Evolutionary conservation across 2,797 vertebrate species (phyloP).

Genomic region (Falco berigora): DNA sequence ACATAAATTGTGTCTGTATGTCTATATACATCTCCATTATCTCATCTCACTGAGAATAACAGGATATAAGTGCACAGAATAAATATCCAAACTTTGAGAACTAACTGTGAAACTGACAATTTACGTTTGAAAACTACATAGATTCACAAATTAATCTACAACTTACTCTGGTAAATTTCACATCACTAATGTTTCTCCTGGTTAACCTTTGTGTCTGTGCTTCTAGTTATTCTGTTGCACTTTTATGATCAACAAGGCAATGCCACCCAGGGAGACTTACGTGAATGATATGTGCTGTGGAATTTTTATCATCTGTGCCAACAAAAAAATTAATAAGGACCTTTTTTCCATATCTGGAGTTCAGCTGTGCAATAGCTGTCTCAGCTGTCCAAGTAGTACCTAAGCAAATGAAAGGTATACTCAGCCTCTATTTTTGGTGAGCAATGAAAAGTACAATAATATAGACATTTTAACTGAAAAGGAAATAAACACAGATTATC

Average conservation of each 20-base stretch:
- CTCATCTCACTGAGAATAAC: background rate
- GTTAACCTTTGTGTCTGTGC: background rate
- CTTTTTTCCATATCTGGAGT: conserved; percentile 86
- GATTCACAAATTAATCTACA: background rate
- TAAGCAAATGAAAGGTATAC: conserved; percentile 55
- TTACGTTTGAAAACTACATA: background rate
- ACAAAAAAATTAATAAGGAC: conserved; percentile 90
- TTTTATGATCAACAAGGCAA: background rate
- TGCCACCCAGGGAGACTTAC: conserved; percentile 76
- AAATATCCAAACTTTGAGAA: background rate
- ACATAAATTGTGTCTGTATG: background rate
- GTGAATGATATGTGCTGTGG: conserved; percentile 87
- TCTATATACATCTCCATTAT: background rate
- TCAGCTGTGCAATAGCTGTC: conserved; percentile 82
- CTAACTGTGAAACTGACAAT: background rate
- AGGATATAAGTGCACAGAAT: background rate
- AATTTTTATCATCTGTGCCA: conserved; percentile 90
- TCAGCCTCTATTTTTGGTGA: background rate
- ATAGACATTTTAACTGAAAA: background rate
- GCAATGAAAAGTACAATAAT: background rate
- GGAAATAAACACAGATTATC: background rate
- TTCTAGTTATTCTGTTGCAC: background rate
- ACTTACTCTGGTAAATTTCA: background rate
- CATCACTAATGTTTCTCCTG: background rate
- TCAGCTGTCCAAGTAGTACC: conserved; percentile 84